A percentile compares a stretch with the other conserved stretches of the same genome.
These are phyloP conservation scores for Fregata magnificens DNA, from an alignment of 2,113 vertebrate genomes.

Conservation along the genomic window DNA sequence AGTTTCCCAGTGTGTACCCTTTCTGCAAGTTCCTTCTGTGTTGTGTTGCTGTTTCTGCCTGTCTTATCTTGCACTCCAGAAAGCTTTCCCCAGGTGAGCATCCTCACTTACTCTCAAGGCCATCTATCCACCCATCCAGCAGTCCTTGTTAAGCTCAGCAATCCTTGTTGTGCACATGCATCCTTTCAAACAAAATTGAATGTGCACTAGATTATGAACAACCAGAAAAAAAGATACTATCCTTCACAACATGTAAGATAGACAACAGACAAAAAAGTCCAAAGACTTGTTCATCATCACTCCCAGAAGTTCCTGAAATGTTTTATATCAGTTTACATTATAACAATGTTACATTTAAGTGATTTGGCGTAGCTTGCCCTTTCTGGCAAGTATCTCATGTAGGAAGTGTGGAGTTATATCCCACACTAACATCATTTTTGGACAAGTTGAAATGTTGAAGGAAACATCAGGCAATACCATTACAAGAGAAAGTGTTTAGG, in stretches of 20 bases:
- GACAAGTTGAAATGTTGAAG: background rate
- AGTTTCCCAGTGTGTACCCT: background rate
- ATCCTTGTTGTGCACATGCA: rapidly evolving
- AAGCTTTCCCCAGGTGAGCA: background rate
- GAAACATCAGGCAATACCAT: background rate
- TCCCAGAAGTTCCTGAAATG: background rate
- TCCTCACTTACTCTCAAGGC: background rate
- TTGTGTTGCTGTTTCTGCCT: background rate
- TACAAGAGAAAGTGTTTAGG: background rate
- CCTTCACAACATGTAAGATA: background rate
- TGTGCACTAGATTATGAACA: background rate
- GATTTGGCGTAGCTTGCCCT: background rate
- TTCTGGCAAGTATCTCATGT: background rate
- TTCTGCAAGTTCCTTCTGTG: background rate
- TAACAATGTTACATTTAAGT: background rate
- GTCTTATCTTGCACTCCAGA: background rate
- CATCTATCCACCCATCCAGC: background rate
- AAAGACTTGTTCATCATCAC: background rate
- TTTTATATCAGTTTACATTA: background rate
- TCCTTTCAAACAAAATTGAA: background rate
- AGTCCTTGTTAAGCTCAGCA: no score
- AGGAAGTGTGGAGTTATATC: background rate
- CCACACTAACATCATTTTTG: background rate
- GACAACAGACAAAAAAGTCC: background rate
- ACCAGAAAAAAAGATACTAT: background rate